Evolutionary conservation across 2,113 vertebrate genomes (phyloP), one percentile per base, ranked within the genome.

Genomic region (Macquaria ambigua): DNA sequence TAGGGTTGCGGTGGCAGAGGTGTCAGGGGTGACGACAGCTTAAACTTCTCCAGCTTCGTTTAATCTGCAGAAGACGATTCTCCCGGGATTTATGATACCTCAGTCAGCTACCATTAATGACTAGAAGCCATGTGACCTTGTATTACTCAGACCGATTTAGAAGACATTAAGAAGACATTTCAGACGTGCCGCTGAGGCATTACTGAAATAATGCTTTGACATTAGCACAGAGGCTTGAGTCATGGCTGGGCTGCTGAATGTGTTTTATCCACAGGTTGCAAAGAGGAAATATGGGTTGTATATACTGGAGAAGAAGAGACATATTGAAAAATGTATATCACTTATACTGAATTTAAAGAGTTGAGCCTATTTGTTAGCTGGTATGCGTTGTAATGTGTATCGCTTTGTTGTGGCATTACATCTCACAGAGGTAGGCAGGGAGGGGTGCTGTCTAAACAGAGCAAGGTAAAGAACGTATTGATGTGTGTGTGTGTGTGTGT

Each of bases 51-150:
- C 74, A 59, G 87, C 76, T 89, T 71, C 58, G 77, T 92, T 93
- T 93, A 90, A 93, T 93, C 92, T 90, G 84, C 79, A 71, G 68
- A 79, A 87, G 83, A 77, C 67, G 71, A 77, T 70, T 90, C 89
- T 87, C 84, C 52, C 20, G 2, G 88, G 90, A 93, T 91, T 91
- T 87, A 86, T 91, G 84, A 91, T 75, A 84, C 66, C 77, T 88
- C 79, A 71, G 79, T 82, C 79, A 66, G 83, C 78, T 43, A 71
- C 78, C 74, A 73, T 87, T 90, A 90, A 83, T 84, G 72, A 78
- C 81, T 79, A 18, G 59, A 48, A 87, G 84, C 73, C 87, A 80
- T 59, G 87, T 91, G 93, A 93, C 88, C 86, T 77, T 37, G 48
- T 83, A 89, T 93, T 77, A 84, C 78, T 84, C 69, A 82, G 77